Evolutionary conservation across 1,140 invertebrate genomes (phyloP).

Genomic region (Bombus soroeensis): DNA sequence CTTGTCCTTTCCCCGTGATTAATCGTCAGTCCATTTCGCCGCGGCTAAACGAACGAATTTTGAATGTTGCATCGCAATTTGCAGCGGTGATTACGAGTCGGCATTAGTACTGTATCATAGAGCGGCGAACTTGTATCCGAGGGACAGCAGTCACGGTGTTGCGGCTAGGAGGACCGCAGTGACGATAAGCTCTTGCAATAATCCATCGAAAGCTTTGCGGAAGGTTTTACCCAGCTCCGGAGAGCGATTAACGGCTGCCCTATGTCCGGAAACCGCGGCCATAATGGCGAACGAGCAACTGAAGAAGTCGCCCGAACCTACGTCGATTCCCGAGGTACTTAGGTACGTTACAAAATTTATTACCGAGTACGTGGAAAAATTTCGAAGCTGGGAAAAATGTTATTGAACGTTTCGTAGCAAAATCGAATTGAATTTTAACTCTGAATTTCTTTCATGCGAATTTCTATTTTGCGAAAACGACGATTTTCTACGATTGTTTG

Average conservation of each 20-base stretch:
- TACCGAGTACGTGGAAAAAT: no score
- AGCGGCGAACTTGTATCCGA: slow-evolving; percentile 68
- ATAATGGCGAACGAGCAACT: slow-evolving; percentile 25
- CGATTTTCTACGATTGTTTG: no score
- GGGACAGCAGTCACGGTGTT: slow-evolving; percentile 63
- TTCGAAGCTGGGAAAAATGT: no score
- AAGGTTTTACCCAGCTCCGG: background rate
- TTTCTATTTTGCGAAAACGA: no score
- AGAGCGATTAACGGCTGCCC: background rate
- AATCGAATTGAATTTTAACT: no score
- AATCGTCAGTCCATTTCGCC: slow-evolving; percentile 5
- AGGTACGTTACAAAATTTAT: slow-evolving; percentile 28
- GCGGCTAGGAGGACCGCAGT: slow-evolving; percentile 63
- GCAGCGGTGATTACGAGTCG: slow-evolving; percentile 76
- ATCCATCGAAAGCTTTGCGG: slow-evolving; percentile 48
- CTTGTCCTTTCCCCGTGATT: background rate
- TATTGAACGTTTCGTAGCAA: no score
- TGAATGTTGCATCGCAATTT: slow-evolving; percentile 29
- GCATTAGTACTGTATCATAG: slow-evolving; percentile 76
- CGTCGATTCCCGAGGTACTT: slow-evolving; percentile 27
- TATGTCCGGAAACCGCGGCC: slow-evolving; percentile 47
- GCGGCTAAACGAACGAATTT: background rate
- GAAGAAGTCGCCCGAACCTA: slow-evolving; percentile 44
- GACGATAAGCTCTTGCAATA: slow-evolving; percentile 67
- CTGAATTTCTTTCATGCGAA: no score